Evolutionary conservation across 2,113 vertebrate species (phyloP).

Genomic region (Oryzias celebensis): DNA sequence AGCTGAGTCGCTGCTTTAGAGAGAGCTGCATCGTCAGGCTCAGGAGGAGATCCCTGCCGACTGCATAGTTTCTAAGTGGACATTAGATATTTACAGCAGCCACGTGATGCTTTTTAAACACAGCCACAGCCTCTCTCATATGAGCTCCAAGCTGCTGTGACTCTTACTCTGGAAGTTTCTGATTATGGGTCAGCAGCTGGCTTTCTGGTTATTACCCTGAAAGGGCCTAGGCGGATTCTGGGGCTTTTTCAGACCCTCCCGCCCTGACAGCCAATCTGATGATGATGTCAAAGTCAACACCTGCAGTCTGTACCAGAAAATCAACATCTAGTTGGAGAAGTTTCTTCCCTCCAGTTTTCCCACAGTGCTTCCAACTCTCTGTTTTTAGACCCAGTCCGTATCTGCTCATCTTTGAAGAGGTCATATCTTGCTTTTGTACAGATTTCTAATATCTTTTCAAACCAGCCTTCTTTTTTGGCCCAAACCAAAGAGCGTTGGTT

Average conservation of each 20-base stretch:
- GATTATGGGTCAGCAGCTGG: not conserved
- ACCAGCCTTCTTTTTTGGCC: no score
- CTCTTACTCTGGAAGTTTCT: conserved; percentile 1
- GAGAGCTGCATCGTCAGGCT: not conserved
- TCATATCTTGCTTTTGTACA: no score
- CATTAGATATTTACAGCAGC: conserved; percentile 14
- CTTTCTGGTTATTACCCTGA: not conserved
- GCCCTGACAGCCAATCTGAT: not conserved
- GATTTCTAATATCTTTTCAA: no score
- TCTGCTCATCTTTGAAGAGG: no score
- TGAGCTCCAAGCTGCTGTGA: not conserved
- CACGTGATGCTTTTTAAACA: conserved; percentile 11
- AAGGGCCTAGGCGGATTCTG: not conserved
- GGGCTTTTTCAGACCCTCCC: not conserved
- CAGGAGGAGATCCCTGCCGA: conserved; percentile 43
- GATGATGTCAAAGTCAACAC: not conserved
- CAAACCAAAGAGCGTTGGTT: no score
- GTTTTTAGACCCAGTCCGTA: no score
- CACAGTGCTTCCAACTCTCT: no score
- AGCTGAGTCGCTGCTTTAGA: no score
- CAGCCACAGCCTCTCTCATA: not conserved
- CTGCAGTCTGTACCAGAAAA: not conserved
- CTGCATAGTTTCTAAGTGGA: conserved; percentile 19
- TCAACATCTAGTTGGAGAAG: no score
- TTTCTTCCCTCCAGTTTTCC: no score